These are phyloP conservation scores for Nomada ferruginata DNA, from an alignment of 2,888 invertebrate species.

Conservation along the genomic window DNA sequence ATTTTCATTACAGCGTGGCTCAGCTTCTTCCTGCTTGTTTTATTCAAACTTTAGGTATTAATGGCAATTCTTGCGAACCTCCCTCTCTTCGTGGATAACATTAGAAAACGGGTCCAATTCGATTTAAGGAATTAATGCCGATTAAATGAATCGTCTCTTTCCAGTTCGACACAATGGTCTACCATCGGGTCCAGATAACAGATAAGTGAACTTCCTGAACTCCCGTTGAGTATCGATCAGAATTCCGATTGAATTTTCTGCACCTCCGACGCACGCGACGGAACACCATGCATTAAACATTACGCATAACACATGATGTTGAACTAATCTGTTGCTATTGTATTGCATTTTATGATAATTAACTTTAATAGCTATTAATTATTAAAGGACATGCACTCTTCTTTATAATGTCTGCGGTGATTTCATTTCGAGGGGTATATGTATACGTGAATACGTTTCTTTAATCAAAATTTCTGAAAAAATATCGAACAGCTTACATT, in stretches of 20 bases:
- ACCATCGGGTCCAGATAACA: conserved; percentile 56
- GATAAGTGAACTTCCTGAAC: conserved; percentile 69
- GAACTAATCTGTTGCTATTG: conserved; percentile 57
- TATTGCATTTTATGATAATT: not conserved
- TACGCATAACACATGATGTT: conserved; percentile 63
- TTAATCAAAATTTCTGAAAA: no score
- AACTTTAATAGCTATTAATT: no score
- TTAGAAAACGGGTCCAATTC: conserved; percentile 25
- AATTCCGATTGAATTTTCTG: conserved; percentile 73
- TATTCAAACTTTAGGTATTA: not conserved
- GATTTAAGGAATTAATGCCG: conserved; percentile 18
- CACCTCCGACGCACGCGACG: conserved; percentile 64
- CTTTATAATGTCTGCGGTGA: no score
- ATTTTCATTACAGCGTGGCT: no score
- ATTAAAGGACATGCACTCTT: no score
- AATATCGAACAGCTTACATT: no score
- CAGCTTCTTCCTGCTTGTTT: not conserved
- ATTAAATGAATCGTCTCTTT: conserved; percentile 64
- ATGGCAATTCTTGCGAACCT: conserved; percentile 9
- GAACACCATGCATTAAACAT: conserved; percentile 72
- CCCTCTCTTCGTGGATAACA: conserved; percentile 2
- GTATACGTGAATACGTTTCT: no score
- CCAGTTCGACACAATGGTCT: conserved; percentile 60
- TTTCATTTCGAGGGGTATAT: no score
- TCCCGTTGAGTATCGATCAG: conserved; percentile 71